These are phyloP conservation scores for Amphipoea lucens DNA, from an alignment of 2,888 invertebrate genomes.

Conservation along the genomic window DNA sequence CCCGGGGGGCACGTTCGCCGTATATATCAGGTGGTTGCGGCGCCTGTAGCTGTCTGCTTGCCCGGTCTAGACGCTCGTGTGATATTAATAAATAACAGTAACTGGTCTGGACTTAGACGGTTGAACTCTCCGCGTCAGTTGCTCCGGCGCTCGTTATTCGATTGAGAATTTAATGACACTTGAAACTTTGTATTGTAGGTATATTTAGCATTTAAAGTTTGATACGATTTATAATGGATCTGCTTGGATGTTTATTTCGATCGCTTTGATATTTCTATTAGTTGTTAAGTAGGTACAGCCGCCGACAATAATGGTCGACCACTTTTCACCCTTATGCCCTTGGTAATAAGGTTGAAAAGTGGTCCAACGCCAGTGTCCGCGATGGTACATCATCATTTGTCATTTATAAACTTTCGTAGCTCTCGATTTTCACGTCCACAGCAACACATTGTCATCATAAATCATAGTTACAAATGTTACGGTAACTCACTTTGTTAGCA, in stretches of 20 bases:
- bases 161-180: slow-evolving; percentile 33
- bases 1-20: slow-evolving; percentile 62
- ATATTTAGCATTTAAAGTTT: slow-evolving; percentile 14
- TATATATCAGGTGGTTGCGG: slow-evolving; percentile 62
- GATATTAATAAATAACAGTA: slow-evolving; percentile 68
- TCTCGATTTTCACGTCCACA: not conserved
- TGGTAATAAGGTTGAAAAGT: too few species aligned
- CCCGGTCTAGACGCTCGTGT: slow-evolving; percentile 61
- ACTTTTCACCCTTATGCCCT: too few species aligned
- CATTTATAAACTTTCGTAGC: not conserved
- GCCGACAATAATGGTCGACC: too few species aligned
- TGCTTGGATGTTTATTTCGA: not conserved
- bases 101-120: slow-evolving; percentile 54
- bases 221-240: not conserved
- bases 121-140: slow-evolving; percentile 46
- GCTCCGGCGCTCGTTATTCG: slow-evolving; percentile 16
- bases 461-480: slow-evolving; percentile 8
- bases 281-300: not conserved
- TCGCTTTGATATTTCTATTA: not conserved
- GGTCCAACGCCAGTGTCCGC: too few species aligned
- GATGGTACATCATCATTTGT: too few species aligned
- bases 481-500: slow-evolving; percentile 9
- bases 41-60: slow-evolving; percentile 44
- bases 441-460: not conserved
- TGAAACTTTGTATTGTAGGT: slow-evolving; percentile 26